Base-by-base conservation (phyloP, 1,140 invertebrate genomes). In the Diachasmimorpha longicaudata region DNA sequence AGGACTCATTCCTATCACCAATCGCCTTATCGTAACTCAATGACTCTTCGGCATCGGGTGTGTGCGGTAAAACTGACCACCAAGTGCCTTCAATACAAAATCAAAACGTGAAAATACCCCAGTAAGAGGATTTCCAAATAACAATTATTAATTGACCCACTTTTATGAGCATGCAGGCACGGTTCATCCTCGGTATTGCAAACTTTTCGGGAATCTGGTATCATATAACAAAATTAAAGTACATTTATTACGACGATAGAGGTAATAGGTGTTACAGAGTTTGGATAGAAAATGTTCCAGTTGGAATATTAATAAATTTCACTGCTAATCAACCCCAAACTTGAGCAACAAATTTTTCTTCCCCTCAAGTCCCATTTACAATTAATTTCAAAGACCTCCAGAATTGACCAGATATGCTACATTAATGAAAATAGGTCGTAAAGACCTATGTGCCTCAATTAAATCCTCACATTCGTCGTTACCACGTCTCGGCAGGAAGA, bases 401-500 rank as follows among this genome's bases (percentile, higher is more conserved):
- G n/a, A n/a, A n/a, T n/a, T n/a, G n/a, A n/a, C n/a, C n/a, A n/a
- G n/a, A n/a, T n/a, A n/a, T n/a, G n/a, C n/a, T n/a, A n/a, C n/a
- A n/a, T n/a, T n/a, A n/a, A n/a, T n/a, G n/a, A n/a, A n/a, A n/a
- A n/a, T n/a, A n/a, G n/a, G n/a, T n/a, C n/a, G n/a, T n/a, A n/a
- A n/a, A n/a, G n/a, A n/a, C 4, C 36, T 37, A 55, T n/a, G 44
- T 19, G 19, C 19, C 11, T 31, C 21, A 5, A 10, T 19, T 68
- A 23, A 31, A 42, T 4, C 67, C 74, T 71, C 42, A 78, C 77
- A 75, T 78, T 78, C 44, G 39, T 75, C 44, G 63, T 70, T 76
- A 79, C 77, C 78, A 31, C 73, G 78, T 79, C 19, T 78, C 16
- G 87, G 84, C 16, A 82, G 76, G 36, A 70, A 84, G 79, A 91